Conservation (phyloP, 2,113 vertebrate species). For the Myrmophylax atrothorax region DNA sequence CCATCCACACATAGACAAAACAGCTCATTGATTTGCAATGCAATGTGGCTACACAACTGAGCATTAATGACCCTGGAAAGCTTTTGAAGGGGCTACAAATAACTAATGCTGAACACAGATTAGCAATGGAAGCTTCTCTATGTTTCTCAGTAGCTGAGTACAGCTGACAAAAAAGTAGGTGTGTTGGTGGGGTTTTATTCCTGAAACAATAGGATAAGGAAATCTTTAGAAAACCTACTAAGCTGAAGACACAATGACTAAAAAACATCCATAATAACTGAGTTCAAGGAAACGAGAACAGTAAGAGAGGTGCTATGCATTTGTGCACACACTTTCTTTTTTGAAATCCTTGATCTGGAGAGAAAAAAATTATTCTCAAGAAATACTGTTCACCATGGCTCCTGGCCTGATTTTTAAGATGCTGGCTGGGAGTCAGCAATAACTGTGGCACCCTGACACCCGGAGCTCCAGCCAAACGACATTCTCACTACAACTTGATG, state of each 20-base stretch:
- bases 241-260: not conserved
- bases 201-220: not conserved
- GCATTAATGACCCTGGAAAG: not conserved
- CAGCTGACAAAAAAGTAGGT: not conserved
- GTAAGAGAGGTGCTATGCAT: not conserved
- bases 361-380: not conserved
- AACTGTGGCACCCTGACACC: not conserved
- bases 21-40: not conserved
- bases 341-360: not conserved
- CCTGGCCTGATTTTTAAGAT: not conserved
- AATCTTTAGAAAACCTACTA: not conserved
- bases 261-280: not conserved
- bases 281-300: not conserved
- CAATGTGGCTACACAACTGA: not conserved
- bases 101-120: not conserved
- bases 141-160: not conserved
- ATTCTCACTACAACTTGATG: not conserved
- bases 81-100: not conserved
- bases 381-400: not conserved
- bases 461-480: not conserved
- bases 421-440: not conserved
- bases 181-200: no score
- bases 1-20: not conserved
- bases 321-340: not conserved
- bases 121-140: not conserved